Evolutionary conservation across 2,797 vertebrate genomes (phyloP).

Genomic region (Meriones psammophilus): DNA sequence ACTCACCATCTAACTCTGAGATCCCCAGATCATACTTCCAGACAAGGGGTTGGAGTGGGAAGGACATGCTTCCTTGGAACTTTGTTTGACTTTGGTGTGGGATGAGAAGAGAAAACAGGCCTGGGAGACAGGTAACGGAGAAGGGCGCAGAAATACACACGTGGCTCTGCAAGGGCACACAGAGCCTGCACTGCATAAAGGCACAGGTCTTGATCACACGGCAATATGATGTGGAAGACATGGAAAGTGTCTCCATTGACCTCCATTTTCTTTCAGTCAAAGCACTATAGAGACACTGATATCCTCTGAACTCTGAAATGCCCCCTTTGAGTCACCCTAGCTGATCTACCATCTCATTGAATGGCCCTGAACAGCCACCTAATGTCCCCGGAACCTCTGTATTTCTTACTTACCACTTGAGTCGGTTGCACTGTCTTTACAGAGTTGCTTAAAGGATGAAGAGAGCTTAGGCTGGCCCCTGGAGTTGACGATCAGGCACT

Average conservation of each 20-base stretch:
- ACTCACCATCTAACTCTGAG: neutral
- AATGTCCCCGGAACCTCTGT: neutral
- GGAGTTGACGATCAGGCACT: neutral
- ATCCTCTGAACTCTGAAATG: neutral
- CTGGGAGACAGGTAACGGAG: neutral
- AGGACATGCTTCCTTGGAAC: neutral
- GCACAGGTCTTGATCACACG: neutral
- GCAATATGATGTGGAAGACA: neutral
- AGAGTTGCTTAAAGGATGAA: neutral
- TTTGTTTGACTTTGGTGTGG: constrained; percentile 15
- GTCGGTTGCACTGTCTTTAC: neutral
- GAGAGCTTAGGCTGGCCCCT: neutral
- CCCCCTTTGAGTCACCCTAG: neutral
- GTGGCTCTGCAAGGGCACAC: fast-evolving
- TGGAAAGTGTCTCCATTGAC: neutral
- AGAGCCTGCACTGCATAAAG: neutral
- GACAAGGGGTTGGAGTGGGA: neutral
- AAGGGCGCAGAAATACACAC: neutral
- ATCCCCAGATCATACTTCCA: neutral
- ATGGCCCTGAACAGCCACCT: neutral
- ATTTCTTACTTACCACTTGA: neutral
- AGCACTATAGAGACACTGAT: neutral
- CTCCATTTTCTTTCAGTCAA: neutral
- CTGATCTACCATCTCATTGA: neutral
- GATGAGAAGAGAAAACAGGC: neutral